Conservation (phyloP, 2,888 invertebrate genomes). For the Apamea crenata region DNA sequence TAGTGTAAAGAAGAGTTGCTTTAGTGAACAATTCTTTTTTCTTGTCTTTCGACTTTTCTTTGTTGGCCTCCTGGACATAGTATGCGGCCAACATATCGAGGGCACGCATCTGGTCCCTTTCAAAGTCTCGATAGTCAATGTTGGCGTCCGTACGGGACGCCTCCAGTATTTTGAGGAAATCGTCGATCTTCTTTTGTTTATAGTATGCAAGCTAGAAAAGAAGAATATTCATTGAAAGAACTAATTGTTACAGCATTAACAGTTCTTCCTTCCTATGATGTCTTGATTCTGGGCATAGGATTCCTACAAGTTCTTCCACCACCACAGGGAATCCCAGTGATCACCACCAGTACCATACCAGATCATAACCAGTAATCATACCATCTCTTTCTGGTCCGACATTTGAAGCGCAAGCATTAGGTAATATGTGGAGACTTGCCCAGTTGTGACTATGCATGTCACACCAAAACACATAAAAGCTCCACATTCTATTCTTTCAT, state of each 20-base stretch:
- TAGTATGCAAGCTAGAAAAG: conserved; percentile 97
- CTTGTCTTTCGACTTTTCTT: conserved; percentile 98
- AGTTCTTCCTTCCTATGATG: neutral
- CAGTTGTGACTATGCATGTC: neutral
- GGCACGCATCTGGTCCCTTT: conserved; percentile 99
- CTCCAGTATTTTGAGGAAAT: conserved; percentile 98
- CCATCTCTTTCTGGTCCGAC: neutral
- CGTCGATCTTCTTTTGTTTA: conserved; percentile 97
- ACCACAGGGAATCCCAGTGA: neutral
- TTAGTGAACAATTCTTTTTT: conserved; percentile 98
- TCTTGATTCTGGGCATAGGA: no score
- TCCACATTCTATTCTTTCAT: neutral
- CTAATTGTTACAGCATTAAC: neutral
- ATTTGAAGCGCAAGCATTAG: neutral
- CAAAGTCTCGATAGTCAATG: conserved; percentile 96
- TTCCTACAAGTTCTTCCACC: neutral
- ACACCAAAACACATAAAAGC: neutral
- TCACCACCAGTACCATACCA: no score
- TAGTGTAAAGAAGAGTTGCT: conserved; percentile 99
- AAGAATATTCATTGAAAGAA: neutral
- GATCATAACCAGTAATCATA: neutral
- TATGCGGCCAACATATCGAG: conserved; percentile 99
- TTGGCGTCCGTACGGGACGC: conserved; percentile 96
- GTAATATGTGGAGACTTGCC: neutral
- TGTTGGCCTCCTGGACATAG: conserved; percentile 98